Evolutionary conservation across 2,113 vertebrate genomes (phyloP).

Genomic region (Cebus imitator): DNA sequence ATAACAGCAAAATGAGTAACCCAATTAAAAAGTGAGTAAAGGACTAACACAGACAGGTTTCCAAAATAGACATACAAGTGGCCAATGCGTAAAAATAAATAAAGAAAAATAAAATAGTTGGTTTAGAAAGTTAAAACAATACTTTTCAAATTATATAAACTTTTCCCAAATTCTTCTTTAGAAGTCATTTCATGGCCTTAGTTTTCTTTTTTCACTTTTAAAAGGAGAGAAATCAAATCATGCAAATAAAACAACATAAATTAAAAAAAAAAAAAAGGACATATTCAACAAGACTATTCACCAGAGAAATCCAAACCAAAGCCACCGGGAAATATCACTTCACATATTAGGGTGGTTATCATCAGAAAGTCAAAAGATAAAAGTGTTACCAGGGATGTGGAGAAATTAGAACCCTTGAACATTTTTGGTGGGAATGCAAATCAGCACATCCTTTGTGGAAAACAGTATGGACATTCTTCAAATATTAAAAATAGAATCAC

Average conservation of each 20-base stretch:
- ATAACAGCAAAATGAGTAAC: not conserved
- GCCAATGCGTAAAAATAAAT: not conserved
- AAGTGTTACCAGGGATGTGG: not conserved
- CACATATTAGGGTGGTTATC: not conserved
- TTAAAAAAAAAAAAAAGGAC: not conserved
- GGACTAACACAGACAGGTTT: not conserved
- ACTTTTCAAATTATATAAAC: not conserved
- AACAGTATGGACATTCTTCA: not conserved
- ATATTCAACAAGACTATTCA: not conserved
- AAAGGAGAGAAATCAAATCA: slow-evolving; percentile 12
- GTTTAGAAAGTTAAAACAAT: slow-evolving; percentile 24
- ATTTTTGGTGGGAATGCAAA: not conserved
- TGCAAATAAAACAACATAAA: not conserved
- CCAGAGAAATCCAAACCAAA: not conserved
- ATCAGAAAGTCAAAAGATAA: not conserved
- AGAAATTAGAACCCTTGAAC: not conserved
- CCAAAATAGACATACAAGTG: not conserved
- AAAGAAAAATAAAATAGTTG: not conserved
- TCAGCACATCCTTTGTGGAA: not conserved
- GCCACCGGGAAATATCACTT: not conserved
- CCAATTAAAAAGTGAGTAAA: not conserved
- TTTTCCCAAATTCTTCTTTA: slow-evolving; percentile 43
- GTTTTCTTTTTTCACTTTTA: not conserved
- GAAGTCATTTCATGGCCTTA: not conserved
- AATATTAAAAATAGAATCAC: not conserved